Evolutionary conservation across 2,113 vertebrate species (phyloP), one percentile per base, ranked within the genome.

Genomic region (Leiothrix lutea): DNA sequence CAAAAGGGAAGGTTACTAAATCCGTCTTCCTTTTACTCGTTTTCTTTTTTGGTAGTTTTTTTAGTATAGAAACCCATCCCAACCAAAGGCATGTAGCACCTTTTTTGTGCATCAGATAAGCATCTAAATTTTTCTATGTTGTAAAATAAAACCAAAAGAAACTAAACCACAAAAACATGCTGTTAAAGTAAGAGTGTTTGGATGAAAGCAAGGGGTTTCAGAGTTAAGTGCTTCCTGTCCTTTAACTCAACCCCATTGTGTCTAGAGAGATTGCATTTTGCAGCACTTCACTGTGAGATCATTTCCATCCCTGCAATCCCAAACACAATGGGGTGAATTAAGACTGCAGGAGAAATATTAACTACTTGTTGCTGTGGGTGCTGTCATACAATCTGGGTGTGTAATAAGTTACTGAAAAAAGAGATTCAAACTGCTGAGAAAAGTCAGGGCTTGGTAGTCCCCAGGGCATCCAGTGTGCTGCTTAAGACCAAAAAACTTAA

Each of bases 191-290:
- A 58, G 74, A 57, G 60, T 38, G 72, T 78, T 87, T 89, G 77
- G 57, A 81, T 71, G 62, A 96, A 95, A 97, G 86, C 51, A 82
- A 92, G 42, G 42, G 78, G 88, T 73, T 94, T 91, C 91, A 83
- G 85, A 93, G 93, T 80, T 87, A 95, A 96, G 87, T 92, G 92
- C 69, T 51, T 92, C 0, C 0, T 69, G 81, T 96, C 91, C 94
- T 97, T 92, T 94, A 89, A 81, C 84, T 94, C 91, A 96, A 80
- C 79, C n/a, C 85, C 71, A 94, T 92, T 96, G 94, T 96, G 90
- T 86, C 62, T 91, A 35, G 78, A 95, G 85, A 91, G 80, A 91
- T 70, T 91, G 92, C 93, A 90, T 82, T 95, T 86, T 89, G 64
- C 73, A 93, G 85, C 95, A 96, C 95, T 95, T 93, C 78, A n/a